A percentile compares a stretch with the other conserved stretches of the same genome.
phyloP scores from a whole-genome alignment of 2,113 vertebrate species.

The Bos taurus region DNA sequence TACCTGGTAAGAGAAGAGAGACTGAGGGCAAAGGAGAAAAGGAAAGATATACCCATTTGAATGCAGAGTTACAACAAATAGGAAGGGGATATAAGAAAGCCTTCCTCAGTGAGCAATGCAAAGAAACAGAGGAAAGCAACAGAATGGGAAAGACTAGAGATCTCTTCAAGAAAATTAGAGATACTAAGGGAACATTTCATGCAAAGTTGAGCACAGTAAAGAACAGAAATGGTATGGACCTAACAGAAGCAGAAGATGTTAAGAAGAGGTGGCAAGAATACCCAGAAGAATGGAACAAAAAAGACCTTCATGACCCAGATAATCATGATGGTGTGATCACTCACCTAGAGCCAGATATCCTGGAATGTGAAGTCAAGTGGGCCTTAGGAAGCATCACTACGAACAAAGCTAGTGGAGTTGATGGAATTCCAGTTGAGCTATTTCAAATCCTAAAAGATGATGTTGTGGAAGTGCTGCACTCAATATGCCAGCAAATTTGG shows the following conservation, averaged over 20 bases:
- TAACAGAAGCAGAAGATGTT: background rate
- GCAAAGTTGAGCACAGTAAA: background rate
- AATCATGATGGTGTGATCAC: background rate
- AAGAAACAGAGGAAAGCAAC: background rate
- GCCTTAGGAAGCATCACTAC: background rate
- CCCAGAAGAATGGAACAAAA: fast-evolving
- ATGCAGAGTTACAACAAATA: background rate
- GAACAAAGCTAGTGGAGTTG: background rate
- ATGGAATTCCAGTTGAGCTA: background rate
- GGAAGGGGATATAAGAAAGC: background rate
- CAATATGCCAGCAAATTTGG: background rate
- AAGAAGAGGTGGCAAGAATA: background rate
- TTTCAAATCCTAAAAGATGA: background rate
- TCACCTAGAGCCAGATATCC: background rate
- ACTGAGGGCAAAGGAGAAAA: background rate
- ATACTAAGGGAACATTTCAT: background rate
- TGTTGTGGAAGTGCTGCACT: background rate
- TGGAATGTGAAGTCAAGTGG: background rate
- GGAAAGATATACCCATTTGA: background rate
- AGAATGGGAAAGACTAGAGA: background rate
- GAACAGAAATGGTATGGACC: background rate
- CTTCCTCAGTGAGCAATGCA: background rate
- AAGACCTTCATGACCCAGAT: background rate
- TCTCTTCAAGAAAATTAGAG: background rate
- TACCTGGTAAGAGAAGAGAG: background rate